A percentile compares a stretch with the other conserved stretches of the same genome.
Evolutionary conservation across 1,140 invertebrate genomes (phyloP).

Genomic region (roundworm (Caenorhabditis elegans)): DNA sequence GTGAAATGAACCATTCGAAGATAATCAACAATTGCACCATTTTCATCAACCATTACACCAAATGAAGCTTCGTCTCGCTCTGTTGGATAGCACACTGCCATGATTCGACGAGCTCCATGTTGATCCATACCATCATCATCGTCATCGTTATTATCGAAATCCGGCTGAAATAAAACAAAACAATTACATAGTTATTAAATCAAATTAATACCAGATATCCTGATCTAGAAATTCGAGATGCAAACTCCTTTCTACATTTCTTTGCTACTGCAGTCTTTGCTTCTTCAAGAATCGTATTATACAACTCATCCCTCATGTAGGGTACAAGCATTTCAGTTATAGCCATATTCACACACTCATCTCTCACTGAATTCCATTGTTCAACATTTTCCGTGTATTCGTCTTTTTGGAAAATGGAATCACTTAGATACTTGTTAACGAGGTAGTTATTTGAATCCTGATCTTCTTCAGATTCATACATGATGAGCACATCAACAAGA

Average conservation of each 20-base stretch:
- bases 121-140: slow-evolving; percentile 85
- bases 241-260: neutral
- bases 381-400: slow-evolving; percentile 93
- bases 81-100: slow-evolving; percentile 84
- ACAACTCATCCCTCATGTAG: slow-evolving; percentile 83
- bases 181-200: neutral
- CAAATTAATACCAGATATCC: neutral
- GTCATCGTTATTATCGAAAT: slow-evolving; percentile 68
- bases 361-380: slow-evolving; percentile 89
- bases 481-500: slow-evolving; percentile 46
- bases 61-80: slow-evolving; percentile 85
- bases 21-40: slow-evolving; percentile 88
- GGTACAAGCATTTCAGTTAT: slow-evolving; percentile 85
- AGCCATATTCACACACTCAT: slow-evolving; percentile 83
- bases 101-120: slow-evolving; percentile 76
- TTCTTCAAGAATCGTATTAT: slow-evolving; percentile 79
- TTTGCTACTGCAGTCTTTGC: slow-evolving; percentile 83
- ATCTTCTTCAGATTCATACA: slow-evolving; percentile 18
- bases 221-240: slow-evolving; percentile 14
- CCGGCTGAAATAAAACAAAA: neutral
- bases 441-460: slow-evolving; percentile 17
- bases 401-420: slow-evolving; percentile 72
- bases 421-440: slow-evolving; percentile 39
- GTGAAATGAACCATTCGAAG: slow-evolving; percentile 74
- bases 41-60: slow-evolving; percentile 80